Conservation (phyloP, 1,140 invertebrate species). For the Monomorium pharaonis region DNA sequence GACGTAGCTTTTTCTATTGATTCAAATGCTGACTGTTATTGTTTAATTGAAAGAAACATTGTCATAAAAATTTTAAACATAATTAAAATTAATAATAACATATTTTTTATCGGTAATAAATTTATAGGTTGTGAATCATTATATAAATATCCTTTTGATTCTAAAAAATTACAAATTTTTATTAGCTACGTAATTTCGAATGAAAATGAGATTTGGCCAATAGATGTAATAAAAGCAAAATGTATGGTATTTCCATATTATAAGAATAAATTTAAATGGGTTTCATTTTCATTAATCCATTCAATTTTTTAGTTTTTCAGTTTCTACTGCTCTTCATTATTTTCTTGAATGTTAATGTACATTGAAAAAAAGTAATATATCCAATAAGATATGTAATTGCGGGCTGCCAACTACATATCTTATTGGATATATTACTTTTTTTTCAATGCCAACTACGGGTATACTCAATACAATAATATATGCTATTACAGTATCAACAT, state of each 20-base stretch:
- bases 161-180: not conserved
- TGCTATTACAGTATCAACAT: too few relatives aligned
- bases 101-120: not conserved
- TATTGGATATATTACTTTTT: too few relatives aligned
- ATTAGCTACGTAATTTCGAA: not conserved
- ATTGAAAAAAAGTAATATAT: too few relatives aligned
- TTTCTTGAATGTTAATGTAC: too few relatives aligned
- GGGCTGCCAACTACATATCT: too few relatives aligned
- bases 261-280: not conserved
- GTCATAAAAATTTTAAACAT: not conserved
- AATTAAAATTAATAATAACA: not conserved
- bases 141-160: not conserved
- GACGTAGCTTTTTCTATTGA: not conserved
- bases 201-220: not conserved
- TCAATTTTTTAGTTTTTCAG: not conserved
- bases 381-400: too few relatives aligned
- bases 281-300: not conserved
- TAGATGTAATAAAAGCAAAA: not conserved
- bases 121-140: not conserved
- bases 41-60: not conserved
- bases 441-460: too few relatives aligned
- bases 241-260: not conserved
- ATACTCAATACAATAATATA: too few relatives aligned
- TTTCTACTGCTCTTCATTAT: too few relatives aligned
- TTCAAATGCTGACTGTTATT: not conserved